Evolutionary conservation across 2,113 vertebrate genomes (phyloP).

Genomic region (Hyperopisus bebe): DNA sequence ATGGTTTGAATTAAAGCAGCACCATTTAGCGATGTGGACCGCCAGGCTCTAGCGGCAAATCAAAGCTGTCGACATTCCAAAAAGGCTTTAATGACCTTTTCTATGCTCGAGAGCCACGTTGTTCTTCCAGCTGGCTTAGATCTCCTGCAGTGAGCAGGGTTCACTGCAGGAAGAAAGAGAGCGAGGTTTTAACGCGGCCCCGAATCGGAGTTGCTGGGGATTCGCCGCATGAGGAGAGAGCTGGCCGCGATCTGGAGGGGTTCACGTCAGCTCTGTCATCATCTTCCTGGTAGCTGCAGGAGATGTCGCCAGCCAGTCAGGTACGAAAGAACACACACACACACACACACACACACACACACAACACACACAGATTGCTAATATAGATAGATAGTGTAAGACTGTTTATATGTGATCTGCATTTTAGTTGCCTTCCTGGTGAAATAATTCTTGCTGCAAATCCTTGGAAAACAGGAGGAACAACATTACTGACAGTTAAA

Average conservation of each 20-base stretch:
- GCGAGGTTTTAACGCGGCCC: neutral
- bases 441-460: neutral
- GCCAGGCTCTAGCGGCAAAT: neutral
- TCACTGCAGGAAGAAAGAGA: neutral
- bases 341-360: neutral
- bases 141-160: constrained; percentile 6
- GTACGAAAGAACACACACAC: neutral
- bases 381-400: neutral
- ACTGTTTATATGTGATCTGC: neutral
- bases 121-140: constrained; percentile 8
- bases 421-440: neutral
- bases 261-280: neutral
- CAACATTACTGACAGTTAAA: neutral
- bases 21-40: neutral
- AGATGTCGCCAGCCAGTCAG: neutral
- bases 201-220: neutral
- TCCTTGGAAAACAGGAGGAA: neutral
- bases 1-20: neutral
- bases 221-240: neutral
- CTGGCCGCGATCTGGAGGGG: neutral
- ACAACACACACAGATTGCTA: neutral
- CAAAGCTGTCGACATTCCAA: constrained; percentile 8
- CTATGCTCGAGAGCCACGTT: neutral
- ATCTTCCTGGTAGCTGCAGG: neutral
- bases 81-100: constrained; percentile 8